Base-by-base conservation (phyloP, 2,888 invertebrate genomes). In the Drosophila rellima region DNA sequence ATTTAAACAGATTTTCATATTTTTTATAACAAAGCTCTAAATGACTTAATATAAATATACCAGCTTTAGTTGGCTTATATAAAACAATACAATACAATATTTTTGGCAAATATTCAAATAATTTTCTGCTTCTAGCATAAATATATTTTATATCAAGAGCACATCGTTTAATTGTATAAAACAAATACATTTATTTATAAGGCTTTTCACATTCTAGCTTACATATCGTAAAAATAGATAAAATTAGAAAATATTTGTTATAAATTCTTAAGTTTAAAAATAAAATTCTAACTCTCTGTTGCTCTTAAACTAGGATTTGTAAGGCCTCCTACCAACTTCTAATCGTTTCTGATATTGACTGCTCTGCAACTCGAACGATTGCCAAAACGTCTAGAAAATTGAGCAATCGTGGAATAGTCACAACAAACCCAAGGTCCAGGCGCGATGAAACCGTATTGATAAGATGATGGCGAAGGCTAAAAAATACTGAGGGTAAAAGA, bases 391-490 rank as follows among this genome's bases (percentile, higher is more conserved):
- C 63, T 69, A 39, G 78, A 78, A 78, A 78, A 78, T 78, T 78
- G 78, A 78, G 74, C 74, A 71, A 71, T 78, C 45, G 60, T 29
- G 20, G 18, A 47, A 39, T 39, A 31, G 44, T 33, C 47, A 40
- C 44, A 54, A 47, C 51, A 57, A 57, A 40, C 61, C 29, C 45
- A 45, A 39, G 18, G 18, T 17, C 18, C 54, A 42, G 29, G 13
- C 29, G 61, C 42, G 81, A 87, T 81, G 71, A 65, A 75, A 73
- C 50, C 66, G 66, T 52, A 56, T 57, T 44, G 80, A 86, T 86
- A 80, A 75, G 56, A 67, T 47, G 55, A 57, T 72, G 47, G 17
- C 45, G 56, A 66, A 57, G 68, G 66, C 39, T 74, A 73, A 80
- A 77, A 82, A 83, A 75, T 50, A 42, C 52, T 69, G 60, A 45